These are phyloP conservation scores for Mayetiola destructor DNA, from an alignment of 2,888 invertebrate species.

Conservation along the genomic window DNA sequence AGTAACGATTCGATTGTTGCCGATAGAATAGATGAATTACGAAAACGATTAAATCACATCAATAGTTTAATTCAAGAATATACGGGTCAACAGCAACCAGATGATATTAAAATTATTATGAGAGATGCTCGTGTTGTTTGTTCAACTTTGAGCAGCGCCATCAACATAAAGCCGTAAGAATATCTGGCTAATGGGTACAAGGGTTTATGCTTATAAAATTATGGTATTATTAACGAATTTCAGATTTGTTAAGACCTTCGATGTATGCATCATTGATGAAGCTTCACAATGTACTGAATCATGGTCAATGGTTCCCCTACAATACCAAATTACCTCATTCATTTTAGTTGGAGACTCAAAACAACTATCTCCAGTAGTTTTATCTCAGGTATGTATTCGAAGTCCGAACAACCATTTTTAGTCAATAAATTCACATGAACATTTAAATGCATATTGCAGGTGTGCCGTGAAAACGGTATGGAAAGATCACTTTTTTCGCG, in stretches of 20 bases:
- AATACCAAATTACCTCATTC: constrained; percentile 56
- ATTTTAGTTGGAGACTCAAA: constrained; percentile 64
- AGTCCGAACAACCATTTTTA: neutral
- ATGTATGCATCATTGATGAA: constrained; percentile 70
- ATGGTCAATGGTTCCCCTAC: constrained; percentile 64
- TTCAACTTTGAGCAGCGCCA: constrained; percentile 50
- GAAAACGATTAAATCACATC: constrained; percentile 19
- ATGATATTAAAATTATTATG: constrained; percentile 32
- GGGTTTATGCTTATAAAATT: constrained; percentile 14
- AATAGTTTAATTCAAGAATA: neutral
- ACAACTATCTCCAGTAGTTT: neutral
- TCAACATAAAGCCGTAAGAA: constrained; percentile 27
- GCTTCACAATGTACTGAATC: constrained; percentile 78
- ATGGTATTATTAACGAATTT: constrained; percentile 14
- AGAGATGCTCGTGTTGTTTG: constrained; percentile 52
- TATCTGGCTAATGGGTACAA: neutral
- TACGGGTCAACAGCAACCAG: constrained; percentile 23
- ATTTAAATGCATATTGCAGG: neutral
- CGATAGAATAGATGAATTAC: constrained; percentile 21
- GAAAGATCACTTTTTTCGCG: neutral
- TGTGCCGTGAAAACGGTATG: neutral
- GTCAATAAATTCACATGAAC: neutral
- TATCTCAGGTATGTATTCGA: neutral
- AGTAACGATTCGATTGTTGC: constrained; percentile 16
- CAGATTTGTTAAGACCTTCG: constrained; percentile 29